phyloP scores from a whole-genome alignment of 2,888 invertebrate genomes.

The Ornithoptera priamus region DNA sequence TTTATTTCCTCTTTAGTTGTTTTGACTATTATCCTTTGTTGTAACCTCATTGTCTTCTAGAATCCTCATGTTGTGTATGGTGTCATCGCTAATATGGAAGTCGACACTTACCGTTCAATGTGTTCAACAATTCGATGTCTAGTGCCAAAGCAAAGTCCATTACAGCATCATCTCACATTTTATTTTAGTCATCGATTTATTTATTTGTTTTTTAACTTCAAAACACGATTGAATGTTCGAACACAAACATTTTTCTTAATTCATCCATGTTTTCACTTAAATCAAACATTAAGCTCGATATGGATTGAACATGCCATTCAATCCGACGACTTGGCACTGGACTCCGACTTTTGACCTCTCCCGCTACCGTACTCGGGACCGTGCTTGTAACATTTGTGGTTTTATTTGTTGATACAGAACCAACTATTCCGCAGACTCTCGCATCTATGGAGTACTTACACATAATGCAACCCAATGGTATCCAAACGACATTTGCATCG shows the following conservation, averaged over 20 bases:
- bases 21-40: conserved; percentile 56
- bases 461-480: conserved; percentile 78
- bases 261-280: too few relatives aligned
- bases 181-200: background rate
- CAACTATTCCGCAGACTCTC: conserved; percentile 76
- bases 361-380: conserved; percentile 42
- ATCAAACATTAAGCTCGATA: background rate
- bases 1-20: conserved; percentile 60
- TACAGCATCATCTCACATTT: background rate
- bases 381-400: conserved; percentile 74
- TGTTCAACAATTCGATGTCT: conserved; percentile 19
- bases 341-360: conserved; percentile 31
- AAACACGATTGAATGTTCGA: background rate
- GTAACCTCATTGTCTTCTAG: conserved; percentile 54
- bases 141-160: conserved; percentile 16
- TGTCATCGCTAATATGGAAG: conserved; percentile 48
- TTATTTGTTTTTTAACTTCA: background rate
- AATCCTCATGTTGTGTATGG: conserved; percentile 54
- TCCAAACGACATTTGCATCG: conserved; percentile 68
- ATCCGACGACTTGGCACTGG: conserved; percentile 31
- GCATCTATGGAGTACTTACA: conserved; percentile 78
- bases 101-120: conserved; percentile 39
- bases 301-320: background rate
- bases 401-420: conserved; percentile 78
- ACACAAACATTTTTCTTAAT: background rate